These are phyloP conservation scores for Hydrophis major DNA, from an alignment of 2,797 vertebrate species.

Conservation along the genomic window DNA sequence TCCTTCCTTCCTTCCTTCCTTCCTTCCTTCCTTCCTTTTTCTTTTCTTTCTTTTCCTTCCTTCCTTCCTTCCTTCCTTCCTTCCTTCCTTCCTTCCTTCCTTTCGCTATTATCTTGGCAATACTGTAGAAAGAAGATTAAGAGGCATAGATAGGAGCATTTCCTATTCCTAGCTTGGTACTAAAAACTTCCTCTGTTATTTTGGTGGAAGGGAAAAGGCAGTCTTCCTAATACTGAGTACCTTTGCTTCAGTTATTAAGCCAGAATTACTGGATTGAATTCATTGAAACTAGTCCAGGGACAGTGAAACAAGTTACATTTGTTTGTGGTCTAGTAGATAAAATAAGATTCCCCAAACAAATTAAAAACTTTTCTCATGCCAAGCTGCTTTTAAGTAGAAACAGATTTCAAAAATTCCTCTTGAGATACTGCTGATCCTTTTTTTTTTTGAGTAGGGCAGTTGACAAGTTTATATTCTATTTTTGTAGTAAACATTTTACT, in stretches of 20 bases:
- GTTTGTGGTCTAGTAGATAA: background rate
- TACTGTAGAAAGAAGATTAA: background rate
- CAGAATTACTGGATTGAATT: background rate
- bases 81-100: too few relatives aligned
- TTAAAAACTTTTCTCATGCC: background rate
- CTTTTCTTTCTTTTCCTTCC: too few relatives aligned
- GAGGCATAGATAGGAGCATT: background rate
- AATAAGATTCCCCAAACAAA: background rate
- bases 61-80: too few relatives aligned
- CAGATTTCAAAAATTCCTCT: background rate
- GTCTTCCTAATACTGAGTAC: background rate
- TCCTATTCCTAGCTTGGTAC: background rate
- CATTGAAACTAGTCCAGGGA: background rate
- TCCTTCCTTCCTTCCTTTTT: too few relatives aligned
- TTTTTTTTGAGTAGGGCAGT: background rate
- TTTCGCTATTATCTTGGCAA: background rate
- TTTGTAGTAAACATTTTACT: background rate
- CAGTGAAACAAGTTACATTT: background rate
- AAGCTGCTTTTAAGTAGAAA: too few relatives aligned
- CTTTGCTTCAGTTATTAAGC: background rate
- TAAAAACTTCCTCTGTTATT: background rate
- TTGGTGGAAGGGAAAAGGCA: background rate
- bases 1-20: too few relatives aligned
- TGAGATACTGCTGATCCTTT: background rate
- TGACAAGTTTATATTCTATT: background rate